Base-by-base conservation (phyloP, 2,888 invertebrate species). In the Xanthorhoe spadicearia region DNA sequence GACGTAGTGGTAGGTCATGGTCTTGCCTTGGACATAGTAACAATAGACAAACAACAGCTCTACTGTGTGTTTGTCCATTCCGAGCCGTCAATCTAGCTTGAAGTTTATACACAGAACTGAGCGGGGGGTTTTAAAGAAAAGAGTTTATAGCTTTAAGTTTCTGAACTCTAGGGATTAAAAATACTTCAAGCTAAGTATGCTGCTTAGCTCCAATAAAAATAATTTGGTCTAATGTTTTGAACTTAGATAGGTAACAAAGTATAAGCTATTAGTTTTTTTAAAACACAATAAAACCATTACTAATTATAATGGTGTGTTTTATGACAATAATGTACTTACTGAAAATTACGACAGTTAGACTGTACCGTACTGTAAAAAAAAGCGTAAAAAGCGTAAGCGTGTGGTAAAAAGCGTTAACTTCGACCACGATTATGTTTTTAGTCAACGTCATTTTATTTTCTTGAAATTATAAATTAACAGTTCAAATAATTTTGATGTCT, bases 81-180 rank as follows among this genome's bases (percentile, higher is more conserved):
- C n/a, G 43, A 17, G 48, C 15, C 48, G 53, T 51, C 19, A 23
- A 51, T 51, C 50, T 51, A 51, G 23, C 50, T 18, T 19, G 50
- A 51, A 18, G 18, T 51, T 23, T 23, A 19, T 23, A 19, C 50
- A 48, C 13, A 5, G 49, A 13, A 51, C 50, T 19, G 17, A 17
- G 48, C 0, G 48, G 17, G 46, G 46, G 1, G 46, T 48, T 17
- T 48, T 48, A 48, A 48, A 48, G 48, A 17, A 46, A 46, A 48
- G 48, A 13, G 13, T 48, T 48, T 48, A 48, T 48, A 5, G 13
- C 48, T 1, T 17, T 6, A 46, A 46, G 48, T 48, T 48, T 15
- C 46, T 46, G 15, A 46, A 15, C 46, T 48, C 48, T 48, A 48
- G 7, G 48, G 48, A 48, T 48, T 48, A 48, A 48, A 48, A 17